Percentiles rank a stretch among this genome's conserved stretches.
Conservation (phyloP, 2,797 vertebrate genomes). For the Labroides dimidiatus region DNA sequence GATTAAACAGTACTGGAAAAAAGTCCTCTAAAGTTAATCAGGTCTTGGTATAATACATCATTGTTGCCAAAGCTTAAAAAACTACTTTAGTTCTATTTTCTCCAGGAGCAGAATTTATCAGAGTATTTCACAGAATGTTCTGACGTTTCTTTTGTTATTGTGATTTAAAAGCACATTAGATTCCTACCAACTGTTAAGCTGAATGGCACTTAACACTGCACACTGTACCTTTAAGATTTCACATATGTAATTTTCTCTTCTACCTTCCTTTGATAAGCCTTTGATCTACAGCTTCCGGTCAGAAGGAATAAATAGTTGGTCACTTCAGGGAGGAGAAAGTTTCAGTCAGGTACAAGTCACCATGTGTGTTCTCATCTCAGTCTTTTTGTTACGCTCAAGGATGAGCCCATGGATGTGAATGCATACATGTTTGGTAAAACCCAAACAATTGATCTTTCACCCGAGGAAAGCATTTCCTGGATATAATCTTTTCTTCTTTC, state of each 20-base stretch:
- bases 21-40: no score
- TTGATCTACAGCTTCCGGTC: constrained; percentile 54
- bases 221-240: background rate
- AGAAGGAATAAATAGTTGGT: constrained; percentile 47
- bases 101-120: no score
- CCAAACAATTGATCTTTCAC: constrained; percentile 5
- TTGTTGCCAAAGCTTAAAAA: no score
- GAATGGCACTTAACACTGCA: no score
- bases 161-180: no score
- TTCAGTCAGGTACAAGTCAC: constrained; percentile 12
- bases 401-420: constrained; percentile 7
- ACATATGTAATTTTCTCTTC: constrained; percentile 47
- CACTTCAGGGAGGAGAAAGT: constrained; percentile 26
- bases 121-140: no score
- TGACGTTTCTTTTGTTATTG: no score
- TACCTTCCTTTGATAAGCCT: constrained; percentile 41
- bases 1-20: no score
- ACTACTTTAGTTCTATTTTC: no score
- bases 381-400: constrained; percentile 10
- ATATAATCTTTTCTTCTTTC: constrained; percentile 37
- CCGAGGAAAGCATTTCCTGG: constrained; percentile 24
- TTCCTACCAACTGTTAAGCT: no score
- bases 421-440: constrained; percentile 4
- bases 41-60: no score
- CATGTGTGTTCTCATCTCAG: background rate